These are phyloP conservation scores for Felis chaus DNA, from an alignment of 2,113 vertebrate genomes.

Conservation along the genomic window DNA sequence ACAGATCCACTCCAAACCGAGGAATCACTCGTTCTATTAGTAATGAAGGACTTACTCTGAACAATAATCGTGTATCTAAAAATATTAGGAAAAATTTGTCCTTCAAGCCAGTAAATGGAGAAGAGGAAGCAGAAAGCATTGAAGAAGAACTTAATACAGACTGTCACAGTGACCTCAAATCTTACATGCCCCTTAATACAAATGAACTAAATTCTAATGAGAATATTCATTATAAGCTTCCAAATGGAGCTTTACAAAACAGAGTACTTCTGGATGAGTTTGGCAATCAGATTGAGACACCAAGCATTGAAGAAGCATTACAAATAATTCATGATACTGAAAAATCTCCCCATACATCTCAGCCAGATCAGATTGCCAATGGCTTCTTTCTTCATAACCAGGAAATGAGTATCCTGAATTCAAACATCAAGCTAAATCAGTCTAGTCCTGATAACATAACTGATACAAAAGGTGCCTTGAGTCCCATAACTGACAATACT, in stretches of 20 bases:
- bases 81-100: constrained; percentile 92
- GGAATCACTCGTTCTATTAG: constrained; percentile 94
- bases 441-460: constrained; percentile 86
- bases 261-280: constrained; percentile 86
- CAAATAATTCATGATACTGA: constrained; percentile 94
- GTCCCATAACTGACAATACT: constrained; percentile 91
- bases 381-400: constrained; percentile 96
- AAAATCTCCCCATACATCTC: constrained; percentile 85
- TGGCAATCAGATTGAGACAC: constrained; percentile 86
- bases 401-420: constrained; percentile 83
- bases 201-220: constrained; percentile 78
- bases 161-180: constrained; percentile 71
- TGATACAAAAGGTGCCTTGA: constrained; percentile 88
- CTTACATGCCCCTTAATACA: constrained; percentile 63
- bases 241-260: constrained; percentile 88
- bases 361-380: constrained; percentile 87
- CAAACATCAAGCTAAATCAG: constrained; percentile 82
- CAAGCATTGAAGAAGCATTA: constrained; percentile 95
- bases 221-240: constrained; percentile 79
- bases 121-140: constrained; percentile 88
- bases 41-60: constrained; percentile 93
- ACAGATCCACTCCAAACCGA: constrained; percentile 79
- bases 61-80: constrained; percentile 86
- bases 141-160: constrained; percentile 89
- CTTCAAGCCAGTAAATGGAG: constrained; percentile 93